Percentiles rank a stretch among this genome's conserved stretches.
These are phyloP conservation scores for Tarsius wallacei DNA, from an alignment of 2,797 vertebrate genomes.

Conservation along the genomic window DNA sequence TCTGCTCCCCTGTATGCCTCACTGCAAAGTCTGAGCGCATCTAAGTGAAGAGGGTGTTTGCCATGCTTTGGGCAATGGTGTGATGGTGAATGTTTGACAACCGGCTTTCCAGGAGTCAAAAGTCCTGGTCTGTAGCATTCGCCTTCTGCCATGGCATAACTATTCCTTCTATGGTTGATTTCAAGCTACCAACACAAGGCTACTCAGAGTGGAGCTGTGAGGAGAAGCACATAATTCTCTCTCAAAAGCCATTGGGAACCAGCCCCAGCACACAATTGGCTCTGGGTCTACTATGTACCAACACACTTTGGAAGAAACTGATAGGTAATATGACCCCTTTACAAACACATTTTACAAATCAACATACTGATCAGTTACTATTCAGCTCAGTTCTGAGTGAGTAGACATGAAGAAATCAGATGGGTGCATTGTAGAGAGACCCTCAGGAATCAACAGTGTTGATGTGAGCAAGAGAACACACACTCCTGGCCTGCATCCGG, in stretches of 20 bases:
- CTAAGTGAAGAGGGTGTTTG: not conserved
- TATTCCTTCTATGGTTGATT: not conserved
- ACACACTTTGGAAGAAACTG: not conserved
- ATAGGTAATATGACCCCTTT: not conserved
- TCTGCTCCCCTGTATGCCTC: not conserved
- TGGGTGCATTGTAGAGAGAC: not conserved
- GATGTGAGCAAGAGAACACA: not conserved
- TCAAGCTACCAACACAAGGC: not conserved
- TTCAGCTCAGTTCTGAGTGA: not conserved
- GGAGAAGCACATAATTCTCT: not conserved
- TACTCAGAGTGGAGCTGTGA: not conserved
- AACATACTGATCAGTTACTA: not conserved
- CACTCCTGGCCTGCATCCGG: rapidly evolving
- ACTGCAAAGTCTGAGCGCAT: not conserved
- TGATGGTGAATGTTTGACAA: not conserved
- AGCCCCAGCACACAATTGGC: not conserved
- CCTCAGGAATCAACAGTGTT: not conserved
- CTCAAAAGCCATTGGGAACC: not conserved
- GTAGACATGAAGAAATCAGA: not conserved
- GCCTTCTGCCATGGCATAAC: not conserved
- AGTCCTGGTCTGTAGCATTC: not conserved
- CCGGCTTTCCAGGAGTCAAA: not conserved
- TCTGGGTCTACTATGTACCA: not conserved
- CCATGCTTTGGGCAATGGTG: not conserved
- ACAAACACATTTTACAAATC: not conserved